phyloP scores from a whole-genome alignment of 2,797 vertebrate species.

The Melopsittacus undulatus region DNA sequence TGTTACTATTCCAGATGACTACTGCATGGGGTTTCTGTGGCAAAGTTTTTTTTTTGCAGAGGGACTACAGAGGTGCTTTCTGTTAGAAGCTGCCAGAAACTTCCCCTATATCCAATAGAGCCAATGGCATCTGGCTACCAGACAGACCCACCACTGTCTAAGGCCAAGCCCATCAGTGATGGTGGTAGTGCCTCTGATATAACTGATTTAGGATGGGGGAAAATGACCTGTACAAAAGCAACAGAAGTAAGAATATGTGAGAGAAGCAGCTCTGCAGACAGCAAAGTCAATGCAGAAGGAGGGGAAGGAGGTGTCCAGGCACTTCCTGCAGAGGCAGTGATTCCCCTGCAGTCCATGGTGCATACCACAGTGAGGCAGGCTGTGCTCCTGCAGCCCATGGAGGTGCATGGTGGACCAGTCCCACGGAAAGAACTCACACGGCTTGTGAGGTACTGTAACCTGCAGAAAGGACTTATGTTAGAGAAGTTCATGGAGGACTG shows the following conservation, averaged over 20 bases:
- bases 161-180: accelerated
- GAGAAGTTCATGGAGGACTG: background rate
- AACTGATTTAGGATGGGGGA: background rate
- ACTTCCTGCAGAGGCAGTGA: background rate
- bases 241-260: background rate
- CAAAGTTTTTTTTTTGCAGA: background rate
- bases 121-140: background rate
- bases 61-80: background rate
- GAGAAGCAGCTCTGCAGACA: background rate
- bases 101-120: background rate
- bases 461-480: background rate
- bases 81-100: background rate
- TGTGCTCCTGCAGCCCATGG: background rate
- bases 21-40: background rate
- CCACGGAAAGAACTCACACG: accelerated
- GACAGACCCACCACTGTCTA: accelerated
- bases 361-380: accelerated
- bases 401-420: accelerated
- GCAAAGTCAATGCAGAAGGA: background rate
- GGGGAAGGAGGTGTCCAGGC: accelerated
- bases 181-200: background rate
- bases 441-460: background rate
- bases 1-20: background rate
- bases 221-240: background rate
- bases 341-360: background rate